These are phyloP conservation scores for Cynocephalus volans DNA, from an alignment of 2,113 vertebrate genomes.

Conservation along the genomic window DNA sequence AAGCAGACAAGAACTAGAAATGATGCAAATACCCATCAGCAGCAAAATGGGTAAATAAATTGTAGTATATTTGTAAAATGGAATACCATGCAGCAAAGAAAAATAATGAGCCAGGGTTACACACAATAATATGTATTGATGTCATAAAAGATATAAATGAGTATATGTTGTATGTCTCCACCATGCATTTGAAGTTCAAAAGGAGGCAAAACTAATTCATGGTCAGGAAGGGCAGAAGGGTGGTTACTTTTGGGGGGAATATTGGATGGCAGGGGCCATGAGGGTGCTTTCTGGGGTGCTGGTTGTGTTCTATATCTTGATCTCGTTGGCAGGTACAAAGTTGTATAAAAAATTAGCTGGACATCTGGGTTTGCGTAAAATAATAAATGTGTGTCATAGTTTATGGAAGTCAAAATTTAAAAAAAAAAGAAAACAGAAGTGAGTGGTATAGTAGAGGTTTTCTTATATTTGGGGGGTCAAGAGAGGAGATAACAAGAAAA, in stretches of 20 bases:
- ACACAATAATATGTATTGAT: neutral
- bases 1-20: neutral
- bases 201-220: neutral
- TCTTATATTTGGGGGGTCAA: slow-evolving; percentile 1
- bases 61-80: neutral
- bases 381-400: neutral
- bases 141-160: neutral
- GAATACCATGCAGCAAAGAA: neutral
- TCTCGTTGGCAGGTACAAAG: neutral
- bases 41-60: neutral
- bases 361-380: neutral
- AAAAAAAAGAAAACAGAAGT: neutral
- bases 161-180: neutral
- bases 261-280: fast-evolving
- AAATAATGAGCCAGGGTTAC: neutral
- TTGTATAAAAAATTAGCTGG: neutral
- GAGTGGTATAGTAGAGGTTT: neutral
- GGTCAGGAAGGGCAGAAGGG: neutral
- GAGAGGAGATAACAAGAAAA: neutral
- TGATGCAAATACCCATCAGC: neutral
- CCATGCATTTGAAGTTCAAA: neutral
- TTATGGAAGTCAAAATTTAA: neutral
- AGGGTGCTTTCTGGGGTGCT: neutral
- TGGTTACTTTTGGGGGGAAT: neutral
- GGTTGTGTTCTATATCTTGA: neutral